These are phyloP conservation scores for Malurus splendens DNA, from an alignment of 2,797 vertebrate species.

Conservation along the genomic window DNA sequence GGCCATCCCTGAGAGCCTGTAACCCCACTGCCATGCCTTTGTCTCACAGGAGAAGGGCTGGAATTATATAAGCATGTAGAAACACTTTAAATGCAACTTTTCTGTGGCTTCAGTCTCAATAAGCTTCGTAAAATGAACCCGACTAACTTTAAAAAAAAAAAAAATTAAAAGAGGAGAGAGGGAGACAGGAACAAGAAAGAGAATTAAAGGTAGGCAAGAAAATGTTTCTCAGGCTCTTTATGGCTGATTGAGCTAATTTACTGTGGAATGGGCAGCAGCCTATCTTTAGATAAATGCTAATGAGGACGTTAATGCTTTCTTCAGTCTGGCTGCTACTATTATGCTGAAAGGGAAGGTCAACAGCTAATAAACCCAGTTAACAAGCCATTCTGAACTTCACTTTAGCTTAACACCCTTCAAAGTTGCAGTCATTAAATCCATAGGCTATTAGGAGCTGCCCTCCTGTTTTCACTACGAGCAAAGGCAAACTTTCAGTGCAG, in stretches of 20 bases:
- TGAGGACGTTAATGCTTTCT: constrained; percentile 68
- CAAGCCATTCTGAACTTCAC: constrained; percentile 72
- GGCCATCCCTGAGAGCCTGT: neutral
- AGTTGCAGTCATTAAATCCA: constrained; percentile 71
- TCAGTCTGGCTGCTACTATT: constrained; percentile 61
- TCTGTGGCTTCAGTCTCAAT: constrained; percentile 12
- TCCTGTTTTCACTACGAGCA: constrained; percentile 53
- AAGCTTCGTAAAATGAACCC: constrained; percentile 30
- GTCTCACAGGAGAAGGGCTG: constrained; percentile 17
- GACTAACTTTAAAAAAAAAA: neutral
- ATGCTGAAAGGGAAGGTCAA: constrained; percentile 76
- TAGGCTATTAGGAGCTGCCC: constrained; percentile 63
- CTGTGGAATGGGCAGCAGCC: constrained; percentile 73
- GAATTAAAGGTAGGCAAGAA: constrained; percentile 54
- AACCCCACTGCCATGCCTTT: neutral
- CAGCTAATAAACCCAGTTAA: constrained; percentile 78
- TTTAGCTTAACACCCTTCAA: constrained; percentile 70
- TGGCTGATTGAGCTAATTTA: constrained; percentile 76
- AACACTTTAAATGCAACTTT: constrained; percentile 40
- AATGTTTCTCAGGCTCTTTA: constrained; percentile 75
- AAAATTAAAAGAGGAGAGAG: too few relatives aligned
- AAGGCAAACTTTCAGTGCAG: constrained; percentile 63
- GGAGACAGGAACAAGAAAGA: neutral
- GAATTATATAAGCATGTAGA: constrained; percentile 46
- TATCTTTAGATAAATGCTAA: constrained; percentile 79